A percentile compares a stretch with the other conserved stretches of the same genome.
Conservation (phyloP, 2,113 vertebrate genomes). For the Craseonycteris thonglongyai region DNA sequence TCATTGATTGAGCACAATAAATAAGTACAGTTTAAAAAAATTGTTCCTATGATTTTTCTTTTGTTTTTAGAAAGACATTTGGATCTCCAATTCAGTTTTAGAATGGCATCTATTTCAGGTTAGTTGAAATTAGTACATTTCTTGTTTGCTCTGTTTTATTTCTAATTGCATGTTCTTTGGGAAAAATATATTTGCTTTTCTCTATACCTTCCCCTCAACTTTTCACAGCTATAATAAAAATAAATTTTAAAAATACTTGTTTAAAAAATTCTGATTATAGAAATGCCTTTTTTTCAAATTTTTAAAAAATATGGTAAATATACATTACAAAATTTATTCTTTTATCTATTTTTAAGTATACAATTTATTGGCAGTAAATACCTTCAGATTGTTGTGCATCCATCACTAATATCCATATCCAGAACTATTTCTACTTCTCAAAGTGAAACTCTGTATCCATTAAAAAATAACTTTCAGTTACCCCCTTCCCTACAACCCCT, state of each 20-base stretch:
- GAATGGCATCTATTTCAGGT: constrained; percentile 69
- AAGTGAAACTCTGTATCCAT: not conserved
- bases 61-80: constrained; percentile 52
- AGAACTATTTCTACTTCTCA: not conserved
- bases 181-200: not conserved
- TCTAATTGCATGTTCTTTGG: constrained; percentile 11
- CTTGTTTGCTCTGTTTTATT: not conserved
- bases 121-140: constrained; percentile 33
- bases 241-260: not conserved
- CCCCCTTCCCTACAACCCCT: not conserved
- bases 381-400: not conserved
- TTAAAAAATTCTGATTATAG: not conserved
- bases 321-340: not conserved
- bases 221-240: not conserved
- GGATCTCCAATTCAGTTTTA: constrained; percentile 18
- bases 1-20: not conserved
- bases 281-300: not conserved
- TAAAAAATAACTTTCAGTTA: not conserved
- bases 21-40: not conserved
- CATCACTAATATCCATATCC: not conserved
- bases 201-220: not conserved
- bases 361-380: not conserved
- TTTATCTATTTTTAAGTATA: not conserved
- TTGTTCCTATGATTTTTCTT: not conserved
- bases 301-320: not conserved